phyloP scores from a whole-genome alignment of 2,113 vertebrate genomes.

The Aegithalos caudatus region DNA sequence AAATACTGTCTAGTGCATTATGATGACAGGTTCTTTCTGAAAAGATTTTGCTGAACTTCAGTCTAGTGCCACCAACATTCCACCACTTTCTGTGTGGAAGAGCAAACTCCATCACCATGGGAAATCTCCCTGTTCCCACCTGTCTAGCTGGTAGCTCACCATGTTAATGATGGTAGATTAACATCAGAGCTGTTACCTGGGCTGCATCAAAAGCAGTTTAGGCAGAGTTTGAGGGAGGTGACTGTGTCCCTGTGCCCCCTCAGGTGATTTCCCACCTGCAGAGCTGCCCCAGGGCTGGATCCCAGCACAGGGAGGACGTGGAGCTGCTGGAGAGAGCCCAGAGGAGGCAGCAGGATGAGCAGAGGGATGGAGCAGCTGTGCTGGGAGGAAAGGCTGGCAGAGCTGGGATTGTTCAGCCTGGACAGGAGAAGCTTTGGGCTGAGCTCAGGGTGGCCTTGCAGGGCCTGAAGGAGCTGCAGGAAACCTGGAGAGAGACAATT shows the following conservation, averaged over 20 bases:
- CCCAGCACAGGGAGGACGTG: background rate
- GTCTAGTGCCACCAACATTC: background rate
- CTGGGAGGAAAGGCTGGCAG: no score
- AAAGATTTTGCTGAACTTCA: background rate
- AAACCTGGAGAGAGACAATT: background rate
- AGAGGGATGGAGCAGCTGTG: background rate
- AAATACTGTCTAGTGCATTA: background rate
- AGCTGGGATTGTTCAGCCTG: no score
- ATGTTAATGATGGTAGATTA: background rate
- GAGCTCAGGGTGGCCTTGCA: no score
- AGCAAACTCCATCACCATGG: background rate
- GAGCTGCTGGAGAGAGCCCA: background rate
- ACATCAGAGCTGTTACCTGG: background rate
- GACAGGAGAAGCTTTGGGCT: no score
- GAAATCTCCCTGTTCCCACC: background rate
- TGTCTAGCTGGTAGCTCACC: background rate
- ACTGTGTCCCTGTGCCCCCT: fast-evolving
- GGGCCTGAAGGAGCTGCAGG: background rate
- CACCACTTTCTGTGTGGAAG: background rate
- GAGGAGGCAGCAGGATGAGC: background rate
- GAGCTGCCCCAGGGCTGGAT: background rate
- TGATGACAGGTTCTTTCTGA: background rate
- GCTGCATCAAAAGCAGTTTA: background rate
- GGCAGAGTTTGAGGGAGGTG: background rate
- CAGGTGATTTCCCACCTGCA: background rate